Evolutionary conservation across 2,888 invertebrate species (phyloP).

Genomic region (Terebella lapidaria): DNA sequence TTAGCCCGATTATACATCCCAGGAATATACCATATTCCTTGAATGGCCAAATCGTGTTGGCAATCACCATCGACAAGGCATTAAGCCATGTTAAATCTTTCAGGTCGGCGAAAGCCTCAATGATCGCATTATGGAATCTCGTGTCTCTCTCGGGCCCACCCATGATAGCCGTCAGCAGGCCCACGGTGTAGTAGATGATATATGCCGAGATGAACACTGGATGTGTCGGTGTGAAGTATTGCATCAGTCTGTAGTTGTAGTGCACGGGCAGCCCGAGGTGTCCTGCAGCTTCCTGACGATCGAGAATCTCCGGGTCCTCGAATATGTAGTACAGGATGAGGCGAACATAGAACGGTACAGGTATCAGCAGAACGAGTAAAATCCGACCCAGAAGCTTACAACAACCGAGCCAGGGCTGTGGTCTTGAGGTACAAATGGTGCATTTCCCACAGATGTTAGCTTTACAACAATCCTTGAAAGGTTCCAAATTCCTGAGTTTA

Average conservation of each 20-base stretch:
- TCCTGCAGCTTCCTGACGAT: slow-evolving; percentile 25
- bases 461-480: slow-evolving; percentile 24
- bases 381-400: slow-evolving; percentile 31
- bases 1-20: slow-evolving; percentile 35
- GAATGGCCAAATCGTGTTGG: slow-evolving; percentile 40
- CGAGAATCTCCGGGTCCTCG: slow-evolving; percentile 36
- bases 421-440: not conserved
- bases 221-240: slow-evolving; percentile 35
- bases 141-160: slow-evolving; percentile 28
- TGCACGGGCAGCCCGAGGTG: slow-evolving; percentile 24
- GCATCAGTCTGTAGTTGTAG: slow-evolving; percentile 25
- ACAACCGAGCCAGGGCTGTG: slow-evolving; percentile 13
- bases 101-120: slow-evolving; percentile 15
- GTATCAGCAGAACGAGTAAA: slow-evolving; percentile 34
- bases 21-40: slow-evolving; percentile 37
- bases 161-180: slow-evolving; percentile 33
- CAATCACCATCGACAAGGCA: slow-evolving; percentile 37
- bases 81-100: slow-evolving; percentile 25
- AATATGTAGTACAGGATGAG: slow-evolving; percentile 40
- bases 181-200: slow-evolving; percentile 35
- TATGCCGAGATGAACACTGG: slow-evolving; percentile 39
- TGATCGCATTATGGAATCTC: slow-evolving; percentile 33
- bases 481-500: slow-evolving; percentile 18
- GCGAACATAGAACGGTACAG: slow-evolving; percentile 42
- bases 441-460: slow-evolving; percentile 29